A percentile compares a stretch with the other conserved stretches of the same genome.
These are phyloP conservation scores for Pecten maximus DNA, from an alignment of 2,888 invertebrate species.

Conservation along the genomic window DNA sequence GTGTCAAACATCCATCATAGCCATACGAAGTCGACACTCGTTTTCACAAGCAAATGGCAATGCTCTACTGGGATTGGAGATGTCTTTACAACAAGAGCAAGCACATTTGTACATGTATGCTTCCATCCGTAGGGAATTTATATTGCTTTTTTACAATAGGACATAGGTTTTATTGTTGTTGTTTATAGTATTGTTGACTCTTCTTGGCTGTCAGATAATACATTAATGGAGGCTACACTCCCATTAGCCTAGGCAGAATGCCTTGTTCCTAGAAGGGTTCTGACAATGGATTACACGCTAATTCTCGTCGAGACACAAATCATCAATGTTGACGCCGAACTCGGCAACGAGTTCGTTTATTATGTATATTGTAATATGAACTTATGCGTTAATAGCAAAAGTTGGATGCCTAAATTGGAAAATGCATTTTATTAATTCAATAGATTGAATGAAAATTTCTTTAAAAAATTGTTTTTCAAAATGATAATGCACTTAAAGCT, in stretches of 20 bases:
- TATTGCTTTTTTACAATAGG: neutral
- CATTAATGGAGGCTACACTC: neutral
- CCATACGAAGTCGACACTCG: neutral
- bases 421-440: too few species aligned
- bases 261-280: neutral
- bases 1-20: neutral
- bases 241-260: neutral
- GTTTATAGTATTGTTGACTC: neutral
- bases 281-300: slow-evolving; percentile 8
- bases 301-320: neutral
- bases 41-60: neutral
- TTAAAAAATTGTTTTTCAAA: too few species aligned
- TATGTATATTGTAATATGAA: neutral
- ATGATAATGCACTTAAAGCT: too few species aligned
- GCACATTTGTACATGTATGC: neutral
- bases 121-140: neutral
- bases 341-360: neutral
- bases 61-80: neutral
- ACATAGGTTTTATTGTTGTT: slow-evolving; percentile 23
- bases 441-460: too few species aligned
- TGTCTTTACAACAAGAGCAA: neutral
- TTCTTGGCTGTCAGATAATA: neutral
- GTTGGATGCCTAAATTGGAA: too few species aligned
- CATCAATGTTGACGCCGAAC: neutral
- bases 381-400: too few species aligned